Base-by-base conservation (phyloP, 2,888 invertebrate species). In the Nephrocerus scutellatus region DNA sequence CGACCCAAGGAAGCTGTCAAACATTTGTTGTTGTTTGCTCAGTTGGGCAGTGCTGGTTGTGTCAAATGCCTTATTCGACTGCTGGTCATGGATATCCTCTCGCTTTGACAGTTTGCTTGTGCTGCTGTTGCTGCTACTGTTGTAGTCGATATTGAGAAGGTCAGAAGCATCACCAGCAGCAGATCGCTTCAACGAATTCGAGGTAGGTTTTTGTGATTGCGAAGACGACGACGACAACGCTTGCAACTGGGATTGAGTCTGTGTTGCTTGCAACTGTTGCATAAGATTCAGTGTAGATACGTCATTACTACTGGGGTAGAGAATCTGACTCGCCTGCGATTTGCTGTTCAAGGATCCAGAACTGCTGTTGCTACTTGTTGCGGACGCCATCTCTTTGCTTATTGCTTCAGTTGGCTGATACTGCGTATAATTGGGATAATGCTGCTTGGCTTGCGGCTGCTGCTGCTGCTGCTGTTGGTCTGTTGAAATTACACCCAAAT, bases 1-100 rank as follows among this genome's bases (percentile, higher is more conserved):
- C 0, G 67, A 58, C 1, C 67, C 67, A 38, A 68, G 43, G 22
- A 67, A 66, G 18, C 60, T 63, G 23, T 68, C 67, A 21, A 66
- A 66, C 60, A 68, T 66, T 52, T 61, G 65, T 19, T 60, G 59
- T 23, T 60, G 62, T 37, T 65, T 58, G 34, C 53, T 56, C 8
- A n/a, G n/a, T n/a, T n/a, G n/a, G n/a, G n/a, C n/a, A n/a, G n/a
- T n/a, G n/a, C n/a, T n/a, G n/a, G n/a, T n/a, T n/a, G n/a, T n/a
- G n/a, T n/a, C n/a, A n/a, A n/a, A n/a, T n/a, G n/a, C n/a, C n/a
- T n/a, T n/a, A n/a, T n/a, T n/a, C 21, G 36, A 25, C 16, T 44
- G 49, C 8, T 47, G 48, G 21, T 45, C 43, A 30, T 16, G 42
- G 26, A 41, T 42, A n/a, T 57, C 58, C 2, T 56, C 59, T 19